phyloP scores from a whole-genome alignment of 2,113 vertebrate species.

The Taxidea taxus region DNA sequence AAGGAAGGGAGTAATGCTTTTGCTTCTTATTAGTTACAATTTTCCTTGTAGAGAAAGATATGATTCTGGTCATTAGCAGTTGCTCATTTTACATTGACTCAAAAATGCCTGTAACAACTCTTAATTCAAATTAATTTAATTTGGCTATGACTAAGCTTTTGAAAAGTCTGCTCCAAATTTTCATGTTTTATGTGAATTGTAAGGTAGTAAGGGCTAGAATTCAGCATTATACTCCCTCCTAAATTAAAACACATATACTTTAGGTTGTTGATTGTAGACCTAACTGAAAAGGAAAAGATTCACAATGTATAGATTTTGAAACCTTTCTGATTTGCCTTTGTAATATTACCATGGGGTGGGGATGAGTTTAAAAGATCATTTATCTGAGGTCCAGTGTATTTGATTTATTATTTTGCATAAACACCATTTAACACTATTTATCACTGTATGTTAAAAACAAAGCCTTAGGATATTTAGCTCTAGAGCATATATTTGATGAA shows the following conservation, averaged over 20 bases:
- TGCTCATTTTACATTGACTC: not conserved
- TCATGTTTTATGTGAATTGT: not conserved
- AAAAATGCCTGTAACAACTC: not conserved
- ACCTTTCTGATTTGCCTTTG: not conserved
- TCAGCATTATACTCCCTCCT: not conserved
- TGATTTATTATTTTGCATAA: not conserved
- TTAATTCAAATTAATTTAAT: conserved; percentile 10
- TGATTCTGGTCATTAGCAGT: not conserved
- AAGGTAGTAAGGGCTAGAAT: not conserved
- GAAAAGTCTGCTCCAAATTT: not conserved
- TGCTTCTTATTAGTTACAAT: not conserved
- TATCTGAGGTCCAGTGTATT: not conserved
- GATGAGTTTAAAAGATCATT: not conserved
- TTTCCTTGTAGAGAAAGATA: not conserved
- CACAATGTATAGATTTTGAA: not conserved
- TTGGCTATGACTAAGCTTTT: not conserved
- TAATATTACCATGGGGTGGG: not conserved
- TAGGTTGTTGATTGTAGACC: not conserved
- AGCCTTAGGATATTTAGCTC: not conserved
- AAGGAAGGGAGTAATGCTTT: not conserved
- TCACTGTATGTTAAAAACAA: not conserved
- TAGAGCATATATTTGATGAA: not conserved
- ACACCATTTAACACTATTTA: not conserved
- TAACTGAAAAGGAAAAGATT: not conserved
- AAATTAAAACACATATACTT: not conserved